Percentiles rank a stretch among this genome's conserved stretches.
Evolutionary conservation across 2,113 vertebrate genomes (phyloP).

Genomic region (Myrmophylax atrothorax): DNA sequence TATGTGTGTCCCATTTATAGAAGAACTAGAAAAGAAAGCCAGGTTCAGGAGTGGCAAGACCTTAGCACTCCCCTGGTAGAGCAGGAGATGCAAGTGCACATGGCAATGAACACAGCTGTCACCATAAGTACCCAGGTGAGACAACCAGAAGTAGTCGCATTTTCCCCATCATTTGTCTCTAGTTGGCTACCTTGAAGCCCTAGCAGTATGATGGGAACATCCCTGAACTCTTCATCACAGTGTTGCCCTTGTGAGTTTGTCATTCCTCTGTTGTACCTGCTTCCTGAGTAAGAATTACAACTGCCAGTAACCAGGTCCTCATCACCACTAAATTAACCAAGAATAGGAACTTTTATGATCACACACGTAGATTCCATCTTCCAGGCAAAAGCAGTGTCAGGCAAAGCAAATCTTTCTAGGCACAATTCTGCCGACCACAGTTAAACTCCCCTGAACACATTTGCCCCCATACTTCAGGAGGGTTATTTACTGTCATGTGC

Average conservation of each 20-base stretch:
- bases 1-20: not conserved
- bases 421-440: not conserved
- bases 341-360: not conserved
- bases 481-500: not conserved
- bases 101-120: not conserved
- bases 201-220: not conserved
- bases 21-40: not conserved
- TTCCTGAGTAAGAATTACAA: not conserved
- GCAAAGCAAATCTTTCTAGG: not conserved
- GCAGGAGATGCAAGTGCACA: fast-evolving
- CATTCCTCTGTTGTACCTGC: not conserved
- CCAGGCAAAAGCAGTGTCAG: not conserved
- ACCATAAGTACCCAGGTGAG: not conserved
- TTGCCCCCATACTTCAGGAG: not conserved
- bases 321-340: not conserved
- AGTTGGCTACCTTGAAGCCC: not conserved
- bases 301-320: not conserved
- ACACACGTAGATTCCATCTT: not conserved
- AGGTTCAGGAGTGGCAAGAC: not conserved
- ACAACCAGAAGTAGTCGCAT: not conserved
- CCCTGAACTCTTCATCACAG: not conserved
- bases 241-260: not conserved
- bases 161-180: not conserved
- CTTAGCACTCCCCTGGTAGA: not conserved
- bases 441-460: not conserved